Evolutionary conservation across 2,113 vertebrate species (phyloP).

Genomic region (Plecturocebus donacophilus): DNA sequence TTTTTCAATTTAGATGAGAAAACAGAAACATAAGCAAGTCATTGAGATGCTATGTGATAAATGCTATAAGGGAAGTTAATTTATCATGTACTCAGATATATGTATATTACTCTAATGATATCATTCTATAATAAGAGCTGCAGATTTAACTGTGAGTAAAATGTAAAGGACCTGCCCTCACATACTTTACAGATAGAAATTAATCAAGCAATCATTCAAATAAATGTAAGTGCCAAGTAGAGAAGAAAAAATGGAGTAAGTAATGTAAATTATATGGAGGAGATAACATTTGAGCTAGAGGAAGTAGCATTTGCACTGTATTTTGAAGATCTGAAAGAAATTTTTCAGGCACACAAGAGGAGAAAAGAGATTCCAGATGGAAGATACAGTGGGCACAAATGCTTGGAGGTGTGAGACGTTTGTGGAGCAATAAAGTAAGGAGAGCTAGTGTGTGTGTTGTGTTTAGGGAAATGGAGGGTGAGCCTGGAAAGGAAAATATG

Average conservation of each 20-base stretch:
- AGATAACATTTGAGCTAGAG: background rate
- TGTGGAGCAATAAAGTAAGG: background rate
- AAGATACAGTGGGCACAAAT: background rate
- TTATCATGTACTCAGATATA: background rate
- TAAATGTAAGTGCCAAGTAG: background rate
- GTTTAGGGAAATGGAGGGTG: too few species aligned
- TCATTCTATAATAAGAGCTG: background rate
- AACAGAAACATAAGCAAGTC: background rate
- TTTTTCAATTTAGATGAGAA: background rate
- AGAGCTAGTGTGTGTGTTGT: background rate
- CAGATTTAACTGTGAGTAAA: background rate
- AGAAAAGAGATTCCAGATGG: background rate
- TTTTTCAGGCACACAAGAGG: background rate
- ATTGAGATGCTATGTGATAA: background rate
- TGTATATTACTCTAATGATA: background rate
- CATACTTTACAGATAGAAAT: background rate
- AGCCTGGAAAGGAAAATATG: background rate
- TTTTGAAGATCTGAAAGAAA: slow-evolving; percentile 20
- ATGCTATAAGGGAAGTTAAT: background rate
- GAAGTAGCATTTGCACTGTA: background rate
- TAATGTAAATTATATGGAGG: background rate
- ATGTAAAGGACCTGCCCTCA: background rate
- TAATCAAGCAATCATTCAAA: background rate
- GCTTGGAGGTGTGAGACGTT: background rate
- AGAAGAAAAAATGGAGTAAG: background rate